These are phyloP conservation scores for Synanthedon myopaeformis DNA, from an alignment of 2,888 invertebrate species.

Conservation along the genomic window DNA sequence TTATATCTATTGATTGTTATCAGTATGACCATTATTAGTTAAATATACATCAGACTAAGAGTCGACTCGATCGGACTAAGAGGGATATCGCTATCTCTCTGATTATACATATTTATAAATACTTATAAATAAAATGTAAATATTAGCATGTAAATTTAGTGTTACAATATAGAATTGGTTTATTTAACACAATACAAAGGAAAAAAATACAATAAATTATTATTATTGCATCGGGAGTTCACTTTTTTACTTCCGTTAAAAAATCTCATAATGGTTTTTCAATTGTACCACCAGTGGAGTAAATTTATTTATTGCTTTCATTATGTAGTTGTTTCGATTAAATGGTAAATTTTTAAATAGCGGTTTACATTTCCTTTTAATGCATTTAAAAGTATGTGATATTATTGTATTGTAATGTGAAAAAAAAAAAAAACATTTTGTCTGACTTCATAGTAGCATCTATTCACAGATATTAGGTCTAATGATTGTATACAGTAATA, in stretches of 20 bases:
- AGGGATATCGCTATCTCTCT: conserved; percentile 65
- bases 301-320: conserved; percentile 48
- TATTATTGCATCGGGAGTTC: conserved; percentile 67
- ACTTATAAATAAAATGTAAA: conserved; percentile 70
- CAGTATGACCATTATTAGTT: conserved; percentile 70
- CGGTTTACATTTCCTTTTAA: conserved; percentile 52
- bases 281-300: conserved; percentile 68
- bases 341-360: conserved; percentile 25
- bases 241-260: conserved; percentile 63
- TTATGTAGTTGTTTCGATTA: conserved; percentile 33
- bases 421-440: conserved; percentile 63
- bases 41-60: conserved; percentile 58
- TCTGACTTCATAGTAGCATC: conserved; percentile 66
- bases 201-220: conserved; percentile 66
- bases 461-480: conserved; percentile 46
- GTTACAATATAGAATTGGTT: conserved; percentile 69
- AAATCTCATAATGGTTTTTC: conserved; percentile 67
- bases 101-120: conserved; percentile 71
- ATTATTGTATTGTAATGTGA: conserved; percentile 56
- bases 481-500: conserved; percentile 22
- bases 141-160: conserved; percentile 66
- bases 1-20: conserved; percentile 61
- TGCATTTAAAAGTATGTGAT: conserved; percentile 71
- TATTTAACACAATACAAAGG: conserved; percentile 66
- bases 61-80: conserved; percentile 45